These are phyloP conservation scores for Linepithema humile DNA, from an alignment of 1,140 invertebrate species.

Conservation along the genomic window DNA sequence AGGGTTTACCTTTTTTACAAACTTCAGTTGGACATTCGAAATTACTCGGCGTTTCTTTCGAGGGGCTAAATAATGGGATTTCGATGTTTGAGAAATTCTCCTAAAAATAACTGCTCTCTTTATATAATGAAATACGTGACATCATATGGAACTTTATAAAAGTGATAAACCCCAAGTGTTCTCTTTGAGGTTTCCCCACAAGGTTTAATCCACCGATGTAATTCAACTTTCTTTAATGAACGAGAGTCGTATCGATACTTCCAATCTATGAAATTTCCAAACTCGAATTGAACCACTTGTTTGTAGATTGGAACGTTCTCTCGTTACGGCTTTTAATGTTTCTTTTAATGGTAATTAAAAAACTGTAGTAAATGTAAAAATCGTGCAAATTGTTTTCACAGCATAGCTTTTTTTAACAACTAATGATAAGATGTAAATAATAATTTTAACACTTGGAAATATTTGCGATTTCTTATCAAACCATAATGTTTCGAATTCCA, in stretches of 20 bases:
- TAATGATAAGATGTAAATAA: no score
- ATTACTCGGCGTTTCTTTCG: background rate
- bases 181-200: background rate
- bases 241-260: background rate
- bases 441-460: no score
- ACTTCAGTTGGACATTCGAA: background rate
- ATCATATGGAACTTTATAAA: background rate
- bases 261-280: background rate
- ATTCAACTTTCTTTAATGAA: constrained; percentile 11
- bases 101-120: background rate
- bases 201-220: background rate
- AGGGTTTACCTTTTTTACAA: background rate
- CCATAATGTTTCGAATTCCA: no score
- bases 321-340: no score
- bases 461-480: no score
- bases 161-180: background rate
- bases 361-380: no score
- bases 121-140: background rate
- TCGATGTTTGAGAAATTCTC: background rate
- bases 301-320: background rate
- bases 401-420: no score
- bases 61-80: background rate
- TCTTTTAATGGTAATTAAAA: no score
- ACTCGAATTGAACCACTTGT: background rate
- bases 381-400: no score